Conservation (phyloP, 2,888 invertebrate species). For the Muschampia plurimacula region DNA sequence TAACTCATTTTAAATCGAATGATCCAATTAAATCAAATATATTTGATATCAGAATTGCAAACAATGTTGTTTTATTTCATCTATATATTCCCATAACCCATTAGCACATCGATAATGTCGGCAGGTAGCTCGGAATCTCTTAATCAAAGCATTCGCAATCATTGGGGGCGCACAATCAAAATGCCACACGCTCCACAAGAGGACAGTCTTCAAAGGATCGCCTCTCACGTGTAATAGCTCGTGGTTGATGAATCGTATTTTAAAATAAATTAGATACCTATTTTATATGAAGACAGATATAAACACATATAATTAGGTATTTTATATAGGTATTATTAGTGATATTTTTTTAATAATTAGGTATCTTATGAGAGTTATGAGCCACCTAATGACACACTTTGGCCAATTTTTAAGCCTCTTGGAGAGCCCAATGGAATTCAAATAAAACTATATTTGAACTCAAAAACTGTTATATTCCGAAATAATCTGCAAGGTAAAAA, state of each 20-base stretch:
- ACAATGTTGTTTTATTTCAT: neutral
- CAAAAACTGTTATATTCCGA: no score
- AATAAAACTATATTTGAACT: no score
- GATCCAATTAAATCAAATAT: neutral
- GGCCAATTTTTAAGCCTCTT: no score
- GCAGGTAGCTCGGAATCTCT: slow-evolving; percentile 67
- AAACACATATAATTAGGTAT: no score
- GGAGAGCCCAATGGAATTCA: no score
- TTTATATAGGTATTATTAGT: no score
- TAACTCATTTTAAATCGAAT: neutral
- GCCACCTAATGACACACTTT: no score
- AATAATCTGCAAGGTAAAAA: no score
- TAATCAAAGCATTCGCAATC: slow-evolving; percentile 79
- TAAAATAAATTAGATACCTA: neutral
- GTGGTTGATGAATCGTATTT: slow-evolving; percentile 28
- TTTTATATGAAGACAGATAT: no score
- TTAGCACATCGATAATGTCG: slow-evolving; percentile 35
- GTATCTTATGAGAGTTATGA: no score
- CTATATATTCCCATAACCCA: slow-evolving; percentile 11
- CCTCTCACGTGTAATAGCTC: slow-evolving; percentile 25
- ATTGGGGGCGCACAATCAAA: slow-evolving; percentile 79
- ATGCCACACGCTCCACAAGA: slow-evolving; percentile 69
- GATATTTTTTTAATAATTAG: no score
- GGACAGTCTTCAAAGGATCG: slow-evolving; percentile 61
- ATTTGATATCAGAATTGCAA: neutral